Percentiles rank a stretch among this genome's conserved stretches.
These are phyloP conservation scores for Botia almorhae DNA, from an alignment of 2,797 vertebrate genomes.

Conservation along the genomic window DNA sequence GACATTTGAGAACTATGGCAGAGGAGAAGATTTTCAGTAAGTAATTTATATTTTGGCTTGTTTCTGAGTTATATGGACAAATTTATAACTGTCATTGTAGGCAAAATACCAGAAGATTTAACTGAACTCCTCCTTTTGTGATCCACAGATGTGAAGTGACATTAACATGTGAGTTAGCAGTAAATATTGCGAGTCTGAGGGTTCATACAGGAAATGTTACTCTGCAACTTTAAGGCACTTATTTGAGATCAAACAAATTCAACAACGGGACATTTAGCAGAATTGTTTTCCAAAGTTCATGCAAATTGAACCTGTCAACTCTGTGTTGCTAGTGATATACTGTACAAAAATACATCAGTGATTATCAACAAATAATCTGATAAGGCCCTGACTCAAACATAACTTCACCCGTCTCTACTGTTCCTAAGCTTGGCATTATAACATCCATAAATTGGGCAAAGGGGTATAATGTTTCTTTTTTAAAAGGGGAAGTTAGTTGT, in stretches of 20 bases:
- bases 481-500: slow-evolving; percentile 63
- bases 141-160: too few relatives aligned
- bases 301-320: neutral
- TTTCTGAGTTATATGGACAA: too few relatives aligned
- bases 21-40: too few relatives aligned
- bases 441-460: slow-evolving; percentile 57
- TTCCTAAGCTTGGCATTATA: slow-evolving; percentile 37
- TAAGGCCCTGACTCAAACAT: neutral
- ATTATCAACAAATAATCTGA: slow-evolving; percentile 13
- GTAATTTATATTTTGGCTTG: too few relatives aligned
- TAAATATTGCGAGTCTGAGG: neutral
- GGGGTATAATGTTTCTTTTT: slow-evolving; percentile 47
- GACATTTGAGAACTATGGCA: too few relatives aligned
- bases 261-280: neutral
- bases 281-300: neutral
- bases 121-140: too few relatives aligned
- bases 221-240: neutral
- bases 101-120: too few relatives aligned
- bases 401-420: neutral
- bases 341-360: neutral
- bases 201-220: slow-evolving; percentile 9
- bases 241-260: slow-evolving; percentile 1
- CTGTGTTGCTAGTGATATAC: neutral
- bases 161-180: too few relatives aligned
- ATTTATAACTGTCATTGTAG: too few relatives aligned